Evolutionary conservation across 2,888 invertebrate species (phyloP).

Genomic region (Entomobrya multifasciata): DNA sequence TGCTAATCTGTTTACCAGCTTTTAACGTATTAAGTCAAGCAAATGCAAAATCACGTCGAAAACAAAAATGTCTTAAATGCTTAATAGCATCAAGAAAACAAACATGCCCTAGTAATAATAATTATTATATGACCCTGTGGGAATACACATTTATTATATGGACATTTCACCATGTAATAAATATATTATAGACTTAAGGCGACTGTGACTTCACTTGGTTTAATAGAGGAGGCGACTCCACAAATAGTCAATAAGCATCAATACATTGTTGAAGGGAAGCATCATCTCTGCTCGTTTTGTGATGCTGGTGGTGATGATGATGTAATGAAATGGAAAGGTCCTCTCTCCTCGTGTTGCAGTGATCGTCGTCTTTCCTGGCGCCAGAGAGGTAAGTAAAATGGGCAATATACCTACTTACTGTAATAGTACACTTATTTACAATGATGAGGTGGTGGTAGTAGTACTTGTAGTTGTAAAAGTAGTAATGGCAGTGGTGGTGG

Average conservation of each 20-base stretch:
- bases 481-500: constrained; percentile 8
- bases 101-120: constrained; percentile 54
- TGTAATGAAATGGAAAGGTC: constrained; percentile 77
- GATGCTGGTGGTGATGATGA: constrained; percentile 1
- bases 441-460: neutral
- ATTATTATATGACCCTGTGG: constrained; percentile 59
- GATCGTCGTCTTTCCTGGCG: constrained; percentile 70
- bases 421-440: neutral
- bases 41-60: constrained; percentile 61
- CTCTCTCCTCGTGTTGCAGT: no score
- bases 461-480: neutral
- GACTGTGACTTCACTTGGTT: neutral
- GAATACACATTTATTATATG: neutral
- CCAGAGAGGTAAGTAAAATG: constrained; percentile 77
- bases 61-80: constrained; percentile 66
- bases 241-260: neutral
- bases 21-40: constrained; percentile 31
- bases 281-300: constrained; percentile 6
- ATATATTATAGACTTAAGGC: constrained; percentile 15
- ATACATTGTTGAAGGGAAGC: neutral
- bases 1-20: constrained; percentile 33
- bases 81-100: constrained; percentile 67
- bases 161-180: constrained; percentile 16
- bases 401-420: constrained; percentile 72
- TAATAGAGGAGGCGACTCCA: neutral